phyloP scores from a whole-genome alignment of 1,140 invertebrate species.

The Alviniconcha marisindica region DNA sequence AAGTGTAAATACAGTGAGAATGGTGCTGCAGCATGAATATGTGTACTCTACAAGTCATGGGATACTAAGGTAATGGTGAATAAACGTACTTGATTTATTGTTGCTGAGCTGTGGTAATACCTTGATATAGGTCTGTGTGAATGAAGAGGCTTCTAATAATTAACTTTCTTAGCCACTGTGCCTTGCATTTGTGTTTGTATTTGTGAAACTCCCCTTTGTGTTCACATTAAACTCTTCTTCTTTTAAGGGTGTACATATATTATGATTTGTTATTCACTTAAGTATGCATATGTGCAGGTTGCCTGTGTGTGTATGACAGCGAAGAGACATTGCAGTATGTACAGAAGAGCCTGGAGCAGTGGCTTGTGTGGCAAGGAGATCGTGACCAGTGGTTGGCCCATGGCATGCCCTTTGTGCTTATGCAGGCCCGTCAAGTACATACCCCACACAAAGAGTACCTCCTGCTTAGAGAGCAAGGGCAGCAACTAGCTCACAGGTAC shows the following conservation, averaged over 20 bases:
- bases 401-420: constrained; percentile 91
- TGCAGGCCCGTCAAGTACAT: constrained; percentile 82
- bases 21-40: no score
- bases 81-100: no score
- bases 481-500: constrained; percentile 91
- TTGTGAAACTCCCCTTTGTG: no score
- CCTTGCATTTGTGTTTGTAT: background rate
- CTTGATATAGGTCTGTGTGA: no score
- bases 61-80: no score
- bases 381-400: constrained; percentile 82
- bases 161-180: no score
- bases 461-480: constrained; percentile 90
- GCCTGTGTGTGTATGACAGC: constrained; percentile 89
- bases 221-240: constrained; percentile 27
- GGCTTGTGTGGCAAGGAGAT: constrained; percentile 77
- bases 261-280: background rate
- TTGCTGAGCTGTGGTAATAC: no score
- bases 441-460: constrained; percentile 78
- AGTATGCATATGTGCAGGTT: constrained; percentile 75
- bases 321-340: constrained; percentile 95
- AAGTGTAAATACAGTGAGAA: no score
- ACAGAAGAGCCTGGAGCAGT: constrained; percentile 92
- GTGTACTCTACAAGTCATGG: no score
- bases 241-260: background rate
- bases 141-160: no score